Evolutionary conservation across 2,888 invertebrate species (phyloP), one percentile per base, ranked within the genome.

Genomic region (Amblyteles armatorius): DNA sequence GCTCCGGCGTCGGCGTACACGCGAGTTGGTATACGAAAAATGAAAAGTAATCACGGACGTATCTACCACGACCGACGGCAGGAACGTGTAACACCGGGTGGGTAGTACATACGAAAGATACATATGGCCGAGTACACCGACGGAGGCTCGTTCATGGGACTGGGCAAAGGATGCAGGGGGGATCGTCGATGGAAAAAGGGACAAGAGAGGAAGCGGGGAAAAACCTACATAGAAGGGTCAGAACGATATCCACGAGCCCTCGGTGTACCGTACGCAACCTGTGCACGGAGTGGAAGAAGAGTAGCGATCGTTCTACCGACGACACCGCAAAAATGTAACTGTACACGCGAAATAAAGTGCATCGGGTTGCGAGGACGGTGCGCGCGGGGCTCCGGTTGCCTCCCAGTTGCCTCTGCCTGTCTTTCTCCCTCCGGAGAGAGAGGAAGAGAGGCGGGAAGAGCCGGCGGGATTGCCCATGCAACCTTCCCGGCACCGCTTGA

Each of bases 41-140:
- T 92, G 92, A 92, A 93, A 92, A 92, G 91, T 92, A 93, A 93
- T 91, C 91, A 91, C 91, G 90, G 86, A 88, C 89, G 88, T 91
- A 92, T 92, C 92, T 92, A 91, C 90, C 85, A 86, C 90, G 88
- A 90, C 87, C 88, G 88, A 87, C 88, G 88, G 88, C 89, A 79
- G 77, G 82, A 82, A 86, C 86, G 74, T 83, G 71, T 80, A 73
- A 44, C 63, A 48, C 11, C 52, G 19, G 57, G 60, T 55, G 44
- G 29, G 94, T 94, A 94, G 36, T 16, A 36, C 19, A 33, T 63
- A 44, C 74, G 9, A 0, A 13, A 9, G 4, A 48, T 48, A 16
- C 55, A 77, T 77, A 67, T 55, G 77, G 26, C 55, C 55, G 65
- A 29, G 29, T 29, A 29, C 29, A 29, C 29, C 29, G 5, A 29